A percentile compares a stretch with the other conserved stretches of the same genome.
phyloP scores from a whole-genome alignment of 1,140 invertebrate species.

The Bombus waltoni region DNA sequence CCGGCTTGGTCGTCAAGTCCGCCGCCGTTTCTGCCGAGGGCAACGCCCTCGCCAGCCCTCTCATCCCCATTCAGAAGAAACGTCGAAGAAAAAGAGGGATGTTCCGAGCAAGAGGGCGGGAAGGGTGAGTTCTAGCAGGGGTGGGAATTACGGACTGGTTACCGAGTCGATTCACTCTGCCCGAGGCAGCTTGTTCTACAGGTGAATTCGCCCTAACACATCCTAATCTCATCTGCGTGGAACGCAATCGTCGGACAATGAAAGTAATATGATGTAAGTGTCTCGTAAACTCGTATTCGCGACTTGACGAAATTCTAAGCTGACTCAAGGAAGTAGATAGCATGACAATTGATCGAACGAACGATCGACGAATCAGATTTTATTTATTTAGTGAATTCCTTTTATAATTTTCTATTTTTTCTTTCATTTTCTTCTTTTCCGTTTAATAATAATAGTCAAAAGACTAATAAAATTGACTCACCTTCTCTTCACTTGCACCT shows the following conservation, averaged over 20 bases:
- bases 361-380: neutral
- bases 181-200: conserved; percentile 10
- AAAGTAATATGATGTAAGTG: neutral
- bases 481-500: conserved; percentile 71
- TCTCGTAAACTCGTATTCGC: neutral
- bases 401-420: neutral
- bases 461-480: conserved; percentile 40
- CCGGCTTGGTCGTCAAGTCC: conserved; percentile 62
- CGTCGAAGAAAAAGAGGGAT: conserved; percentile 54
- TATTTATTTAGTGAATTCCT: neutral
- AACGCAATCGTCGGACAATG: neutral
- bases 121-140: conserved; percentile 39
- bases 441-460: too few relatives aligned
- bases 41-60: conserved; percentile 66
- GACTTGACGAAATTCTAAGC: neutral
- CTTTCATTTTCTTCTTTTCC: too few relatives aligned
- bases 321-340: neutral
- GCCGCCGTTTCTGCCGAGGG: conserved; percentile 60
- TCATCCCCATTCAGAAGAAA: conserved; percentile 66
- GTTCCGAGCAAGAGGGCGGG: conserved; percentile 27
- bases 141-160: conserved; percentile 27
- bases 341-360: neutral
- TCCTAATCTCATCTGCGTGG: neutral
- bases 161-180: conserved; percentile 45
- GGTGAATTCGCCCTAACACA: conserved; percentile 12